These are phyloP conservation scores for Herpetotheres cachinnans DNA, from an alignment of 2,113 vertebrate species.

Conservation along the genomic window DNA sequence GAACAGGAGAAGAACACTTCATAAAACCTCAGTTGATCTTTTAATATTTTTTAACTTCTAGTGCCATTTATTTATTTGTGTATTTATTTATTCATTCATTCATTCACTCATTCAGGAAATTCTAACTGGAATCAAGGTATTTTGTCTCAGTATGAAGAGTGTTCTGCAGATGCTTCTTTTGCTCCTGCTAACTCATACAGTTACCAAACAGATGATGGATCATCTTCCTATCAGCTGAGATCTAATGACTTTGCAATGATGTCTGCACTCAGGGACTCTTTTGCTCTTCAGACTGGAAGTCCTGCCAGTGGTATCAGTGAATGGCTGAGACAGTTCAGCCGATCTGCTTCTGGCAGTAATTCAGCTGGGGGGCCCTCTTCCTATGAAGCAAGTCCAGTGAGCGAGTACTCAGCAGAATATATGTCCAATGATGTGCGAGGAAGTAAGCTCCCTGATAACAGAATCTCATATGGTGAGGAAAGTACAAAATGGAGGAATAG, in stretches of 20 bases:
- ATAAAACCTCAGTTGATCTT: not conserved
- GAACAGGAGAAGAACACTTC: not conserved
- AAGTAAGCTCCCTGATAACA: not conserved
- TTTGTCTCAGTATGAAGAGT: not conserved
- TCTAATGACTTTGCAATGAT: not conserved
- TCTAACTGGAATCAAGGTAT: not conserved
- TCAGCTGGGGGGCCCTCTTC: not conserved
- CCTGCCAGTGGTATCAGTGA: not conserved
- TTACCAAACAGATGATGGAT: not conserved
- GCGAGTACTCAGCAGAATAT: not conserved
- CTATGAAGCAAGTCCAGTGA: not conserved
- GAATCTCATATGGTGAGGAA: not conserved
- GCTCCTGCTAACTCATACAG: not conserved
- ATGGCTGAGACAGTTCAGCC: not conserved
- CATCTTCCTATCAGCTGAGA: not conserved
- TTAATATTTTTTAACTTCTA: not conserved
- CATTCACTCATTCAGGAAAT: conserved; percentile 33
- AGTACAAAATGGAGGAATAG: not conserved
- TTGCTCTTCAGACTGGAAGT: not conserved
- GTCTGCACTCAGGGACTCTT: not conserved
- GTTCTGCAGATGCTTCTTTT: not conserved
- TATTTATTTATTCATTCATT: too few species aligned
- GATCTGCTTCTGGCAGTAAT: not conserved
- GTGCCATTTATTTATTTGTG: not conserved
- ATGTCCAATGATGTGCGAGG: not conserved